phyloP scores from a whole-genome alignment of 2,113 vertebrate species.

The Takifugu flavidus region DNA sequence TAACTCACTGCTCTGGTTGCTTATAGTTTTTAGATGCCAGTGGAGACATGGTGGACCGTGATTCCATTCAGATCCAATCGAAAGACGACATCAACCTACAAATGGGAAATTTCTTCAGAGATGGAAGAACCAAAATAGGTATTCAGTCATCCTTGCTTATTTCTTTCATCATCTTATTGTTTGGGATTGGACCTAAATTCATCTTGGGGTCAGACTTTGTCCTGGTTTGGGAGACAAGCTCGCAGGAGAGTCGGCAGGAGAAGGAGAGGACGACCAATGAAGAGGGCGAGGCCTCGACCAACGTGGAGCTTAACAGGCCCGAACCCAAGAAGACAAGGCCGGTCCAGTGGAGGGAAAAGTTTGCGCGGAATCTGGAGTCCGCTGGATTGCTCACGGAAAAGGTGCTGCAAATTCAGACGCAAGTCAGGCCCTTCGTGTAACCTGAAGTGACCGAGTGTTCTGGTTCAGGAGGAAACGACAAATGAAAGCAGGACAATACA shows the following conservation, averaged over 20 bases:
- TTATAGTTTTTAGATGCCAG: conserved; percentile 56
- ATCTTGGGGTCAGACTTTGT: conserved; percentile 69
- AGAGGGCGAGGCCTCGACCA: conserved; percentile 22
- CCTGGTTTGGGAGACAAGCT: conserved; percentile 77
- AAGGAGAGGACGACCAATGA: conserved; percentile 20
- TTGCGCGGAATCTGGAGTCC: conserved; percentile 66
- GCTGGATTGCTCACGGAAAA: conserved; percentile 74
- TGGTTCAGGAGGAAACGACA: conserved; percentile 72
- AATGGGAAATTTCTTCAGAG: conserved; percentile 73
- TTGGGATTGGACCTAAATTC: neutral
- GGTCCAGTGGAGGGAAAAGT: conserved; percentile 68
- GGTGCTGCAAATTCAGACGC: conserved; percentile 32
- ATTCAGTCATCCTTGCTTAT: conserved; percentile 3
- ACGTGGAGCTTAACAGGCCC: conserved; percentile 62
- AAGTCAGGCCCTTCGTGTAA: neutral
- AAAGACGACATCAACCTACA: conserved; percentile 23
- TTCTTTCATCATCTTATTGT: neutral
- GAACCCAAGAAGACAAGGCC: conserved; percentile 59
- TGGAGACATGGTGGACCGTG: conserved; percentile 34
- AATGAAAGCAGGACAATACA: conserved; percentile 72
- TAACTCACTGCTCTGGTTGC: neutral
- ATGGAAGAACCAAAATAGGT: conserved; percentile 76
- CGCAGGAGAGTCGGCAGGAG: conserved; percentile 55
- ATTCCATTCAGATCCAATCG: conserved; percentile 46
- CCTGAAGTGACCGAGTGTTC: no score